Conservation (phyloP, 2,888 invertebrate species). For the Tanaodytes sp. region DNA sequence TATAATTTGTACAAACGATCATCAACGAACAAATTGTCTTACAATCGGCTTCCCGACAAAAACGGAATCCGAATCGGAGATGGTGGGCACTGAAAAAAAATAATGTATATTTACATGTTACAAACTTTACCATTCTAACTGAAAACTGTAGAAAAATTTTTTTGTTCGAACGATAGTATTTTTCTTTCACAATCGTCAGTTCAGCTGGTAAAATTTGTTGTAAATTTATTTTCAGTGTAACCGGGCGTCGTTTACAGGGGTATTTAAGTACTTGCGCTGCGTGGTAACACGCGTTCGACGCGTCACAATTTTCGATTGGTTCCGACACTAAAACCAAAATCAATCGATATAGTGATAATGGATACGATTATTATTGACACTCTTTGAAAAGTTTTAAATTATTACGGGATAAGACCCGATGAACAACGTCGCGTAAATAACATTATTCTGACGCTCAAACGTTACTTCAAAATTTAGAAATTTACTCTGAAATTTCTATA, state of each 20-base stretch:
- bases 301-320: slow-evolving; percentile 65
- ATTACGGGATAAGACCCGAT: too few species aligned
- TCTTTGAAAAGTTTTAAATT: not conserved
- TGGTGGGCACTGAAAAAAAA: too few species aligned
- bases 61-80: too few species aligned
- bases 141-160: too few species aligned
- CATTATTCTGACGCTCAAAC: slow-evolving; percentile 1
- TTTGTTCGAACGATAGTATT: too few species aligned
- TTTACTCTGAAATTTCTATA: slow-evolving; percentile 4
- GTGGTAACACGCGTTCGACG: slow-evolving; percentile 58
- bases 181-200: too few species aligned
- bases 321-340: slow-evolving; percentile 64
- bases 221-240: too few species aligned
- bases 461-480: slow-evolving; percentile 13
- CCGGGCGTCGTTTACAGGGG: not conserved
- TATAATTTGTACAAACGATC: slow-evolving; percentile 49
- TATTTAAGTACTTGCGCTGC: slow-evolving; percentile 64
- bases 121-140: too few species aligned
- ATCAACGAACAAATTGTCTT: slow-evolving; percentile 33
- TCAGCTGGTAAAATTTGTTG: too few species aligned
- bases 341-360: slow-evolving; percentile 31
- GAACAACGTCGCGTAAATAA: too few species aligned
- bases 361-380: not conserved
- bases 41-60: slow-evolving; percentile 14
- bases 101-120: too few species aligned